These are phyloP conservation scores for Drosophila mimica DNA, from an alignment of 2,888 invertebrate species.

Conservation along the genomic window DNA sequence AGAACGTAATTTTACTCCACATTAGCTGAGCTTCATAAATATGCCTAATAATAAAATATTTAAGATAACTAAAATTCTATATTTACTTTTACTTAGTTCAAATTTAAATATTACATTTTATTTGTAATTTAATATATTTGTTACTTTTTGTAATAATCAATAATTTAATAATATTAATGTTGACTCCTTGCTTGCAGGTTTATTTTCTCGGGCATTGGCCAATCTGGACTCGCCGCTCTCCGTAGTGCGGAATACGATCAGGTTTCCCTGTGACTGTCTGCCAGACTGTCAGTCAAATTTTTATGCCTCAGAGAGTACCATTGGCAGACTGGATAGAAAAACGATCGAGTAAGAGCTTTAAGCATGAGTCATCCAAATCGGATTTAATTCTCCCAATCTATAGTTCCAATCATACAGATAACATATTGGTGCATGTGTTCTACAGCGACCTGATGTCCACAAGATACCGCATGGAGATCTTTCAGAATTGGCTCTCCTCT, in stretches of 20 bases:
- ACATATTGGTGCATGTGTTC: slow-evolving; percentile 89
- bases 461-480: slow-evolving; percentile 88
- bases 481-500: slow-evolving; percentile 89
- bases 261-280: slow-evolving; percentile 86
- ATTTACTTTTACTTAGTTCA: too few species aligned
- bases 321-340: slow-evolving; percentile 86
- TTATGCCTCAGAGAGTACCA: slow-evolving; percentile 88
- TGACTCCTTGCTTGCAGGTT: slow-evolving; percentile 25
- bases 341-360: slow-evolving; percentile 64
- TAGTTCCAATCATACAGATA: slow-evolving; percentile 85
- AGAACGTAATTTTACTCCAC: too few species aligned
- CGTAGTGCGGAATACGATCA: slow-evolving; percentile 55
- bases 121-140: too few species aligned
- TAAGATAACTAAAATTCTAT: too few species aligned
- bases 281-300: slow-evolving; percentile 88
- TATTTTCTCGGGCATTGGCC: slow-evolving; percentile 84
- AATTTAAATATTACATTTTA: too few species aligned
- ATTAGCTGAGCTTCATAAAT: too few species aligned
- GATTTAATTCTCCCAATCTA: not conserved
- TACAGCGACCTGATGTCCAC: slow-evolving; percentile 90
- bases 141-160: not conserved
- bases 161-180: not conserved
- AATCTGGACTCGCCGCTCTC: slow-evolving; percentile 77
- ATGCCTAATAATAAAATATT: too few species aligned
- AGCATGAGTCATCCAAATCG: not conserved